A percentile compares a stretch with the other conserved stretches of the same genome.
Conservation (phyloP, 2,888 invertebrate genomes). For the Eupithecia pulchellata region DNA sequence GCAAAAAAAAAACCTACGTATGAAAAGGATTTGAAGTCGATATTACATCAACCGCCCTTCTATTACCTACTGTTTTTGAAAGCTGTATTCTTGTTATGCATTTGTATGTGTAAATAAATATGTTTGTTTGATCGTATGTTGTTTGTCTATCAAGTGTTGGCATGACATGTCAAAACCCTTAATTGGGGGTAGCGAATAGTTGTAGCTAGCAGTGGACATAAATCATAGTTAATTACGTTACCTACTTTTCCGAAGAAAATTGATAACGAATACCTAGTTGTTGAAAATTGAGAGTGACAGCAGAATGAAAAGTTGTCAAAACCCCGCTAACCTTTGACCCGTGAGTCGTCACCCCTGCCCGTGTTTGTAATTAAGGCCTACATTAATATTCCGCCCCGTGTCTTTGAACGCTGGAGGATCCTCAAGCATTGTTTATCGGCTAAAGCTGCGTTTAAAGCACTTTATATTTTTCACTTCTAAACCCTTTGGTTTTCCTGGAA, state of each 20-base stretch:
- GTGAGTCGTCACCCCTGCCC: neutral
- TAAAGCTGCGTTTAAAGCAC: slow-evolving; percentile 15
- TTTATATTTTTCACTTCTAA: neutral
- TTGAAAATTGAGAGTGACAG: neutral
- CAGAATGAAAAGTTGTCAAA: slow-evolving; percentile 1
- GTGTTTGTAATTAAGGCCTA: slow-evolving; percentile 28
- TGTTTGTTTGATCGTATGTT: no score
- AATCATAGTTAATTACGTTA: neutral
- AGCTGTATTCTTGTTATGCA: no score
- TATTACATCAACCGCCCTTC: no score
- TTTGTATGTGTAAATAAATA: no score
- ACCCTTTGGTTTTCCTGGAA: neutral
- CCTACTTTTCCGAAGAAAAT: neutral
- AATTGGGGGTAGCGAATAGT: no score
- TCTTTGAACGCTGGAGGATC: slow-evolving; percentile 32
- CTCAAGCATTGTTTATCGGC: slow-evolving; percentile 21
- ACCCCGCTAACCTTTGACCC: slow-evolving; percentile 11
- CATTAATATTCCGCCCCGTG: slow-evolving; percentile 35
- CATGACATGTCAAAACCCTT: no score
- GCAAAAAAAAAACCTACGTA: no score
- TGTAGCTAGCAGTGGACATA: neutral
- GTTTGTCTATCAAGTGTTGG: no score
- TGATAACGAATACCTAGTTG: neutral
- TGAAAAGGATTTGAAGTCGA: no score
- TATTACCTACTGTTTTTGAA: no score